Conservation (phyloP, 2,797 vertebrate species). For the Crax fasciolata region DNA sequence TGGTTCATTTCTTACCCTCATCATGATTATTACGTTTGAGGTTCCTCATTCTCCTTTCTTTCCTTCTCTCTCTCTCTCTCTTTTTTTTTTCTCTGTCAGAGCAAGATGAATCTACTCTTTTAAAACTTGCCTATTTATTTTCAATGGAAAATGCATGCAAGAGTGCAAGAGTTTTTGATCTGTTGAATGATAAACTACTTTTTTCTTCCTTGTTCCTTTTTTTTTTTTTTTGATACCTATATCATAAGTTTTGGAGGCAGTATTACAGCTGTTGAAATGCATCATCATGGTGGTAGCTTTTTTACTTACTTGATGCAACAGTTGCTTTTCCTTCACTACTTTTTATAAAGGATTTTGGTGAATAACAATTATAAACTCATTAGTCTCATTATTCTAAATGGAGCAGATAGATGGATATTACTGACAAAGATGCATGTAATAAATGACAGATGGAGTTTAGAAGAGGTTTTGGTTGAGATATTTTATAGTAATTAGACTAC, state of each 20-base stretch:
- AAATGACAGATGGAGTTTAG: slow-evolving; percentile 21
- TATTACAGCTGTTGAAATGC: background rate
- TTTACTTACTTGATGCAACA: background rate
- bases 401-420: slow-evolving; percentile 20
- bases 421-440: background rate
- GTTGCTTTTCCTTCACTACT: slow-evolving; percentile 27
- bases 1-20: background rate
- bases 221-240: background rate
- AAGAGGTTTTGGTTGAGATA: slow-evolving; percentile 36
- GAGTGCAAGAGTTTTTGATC: background rate
- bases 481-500: slow-evolving; percentile 40
- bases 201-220: background rate
- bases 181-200: background rate
- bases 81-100: background rate
- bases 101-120: background rate
- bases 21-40: background rate
- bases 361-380: slow-evolving; percentile 42
- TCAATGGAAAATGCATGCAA: background rate
- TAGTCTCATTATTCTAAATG: slow-evolving; percentile 53
- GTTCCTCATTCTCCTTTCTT: background rate
- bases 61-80: background rate
- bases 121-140: background rate
- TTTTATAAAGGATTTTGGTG: slow-evolving; percentile 45
- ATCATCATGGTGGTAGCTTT: background rate
- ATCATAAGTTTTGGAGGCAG: background rate